Evolutionary conservation across 2,797 vertebrate genomes (phyloP).

Genomic region (Falco rusticolus): DNA sequence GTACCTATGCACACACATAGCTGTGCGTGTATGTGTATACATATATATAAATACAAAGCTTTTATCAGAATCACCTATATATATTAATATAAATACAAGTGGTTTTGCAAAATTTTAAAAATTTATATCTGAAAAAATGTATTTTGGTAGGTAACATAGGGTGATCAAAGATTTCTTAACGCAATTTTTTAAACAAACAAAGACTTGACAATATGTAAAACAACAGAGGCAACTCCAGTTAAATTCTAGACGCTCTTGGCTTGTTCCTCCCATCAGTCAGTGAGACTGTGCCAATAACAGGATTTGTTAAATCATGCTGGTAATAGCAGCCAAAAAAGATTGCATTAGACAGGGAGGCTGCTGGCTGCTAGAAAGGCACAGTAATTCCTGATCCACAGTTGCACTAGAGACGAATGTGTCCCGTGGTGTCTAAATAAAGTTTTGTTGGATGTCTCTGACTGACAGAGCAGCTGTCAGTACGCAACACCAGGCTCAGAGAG

Average conservation of each 20-base stretch:
- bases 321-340: background rate
- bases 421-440: background rate
- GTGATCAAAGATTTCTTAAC: background rate
- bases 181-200: background rate
- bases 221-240: background rate
- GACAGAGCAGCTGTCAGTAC: constrained; percentile 13
- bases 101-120: background rate
- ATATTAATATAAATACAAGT: background rate
- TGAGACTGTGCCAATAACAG: background rate
- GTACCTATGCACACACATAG: background rate
- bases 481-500: background rate
- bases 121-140: background rate
- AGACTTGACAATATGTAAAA: background rate
- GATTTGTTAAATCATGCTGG: background rate
- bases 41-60: background rate
- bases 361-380: background rate
- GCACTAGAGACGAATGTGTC: background rate
- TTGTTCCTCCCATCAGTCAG: background rate
- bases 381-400: background rate
- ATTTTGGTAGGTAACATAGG: background rate
- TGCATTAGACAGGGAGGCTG: background rate
- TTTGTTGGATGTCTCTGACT: background rate
- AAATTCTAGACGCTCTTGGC: background rate
- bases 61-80: background rate
- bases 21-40: background rate